Conservation (phyloP, 2,888 invertebrate species). For the Hyppa rectilinea region DNA sequence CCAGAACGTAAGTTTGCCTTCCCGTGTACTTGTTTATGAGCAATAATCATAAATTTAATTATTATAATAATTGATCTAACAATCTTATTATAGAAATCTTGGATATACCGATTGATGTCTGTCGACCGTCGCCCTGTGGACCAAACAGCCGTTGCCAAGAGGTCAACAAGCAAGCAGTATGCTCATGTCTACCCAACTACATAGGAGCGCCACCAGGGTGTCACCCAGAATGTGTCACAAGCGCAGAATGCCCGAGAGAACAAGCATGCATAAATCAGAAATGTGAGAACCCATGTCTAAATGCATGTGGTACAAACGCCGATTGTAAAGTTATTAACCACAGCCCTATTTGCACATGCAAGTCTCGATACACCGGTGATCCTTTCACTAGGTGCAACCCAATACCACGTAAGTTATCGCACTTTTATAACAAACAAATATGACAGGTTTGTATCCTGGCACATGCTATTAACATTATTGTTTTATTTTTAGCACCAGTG, state of each 20-base stretch:
- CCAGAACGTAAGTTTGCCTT: conserved; percentile 88
- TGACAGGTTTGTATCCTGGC: neutral
- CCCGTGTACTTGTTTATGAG: neutral
- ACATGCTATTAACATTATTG: conserved; percentile 32
- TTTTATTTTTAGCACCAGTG: conserved; percentile 85
- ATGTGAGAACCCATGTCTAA: conserved; percentile 94
- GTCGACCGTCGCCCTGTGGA: conserved; percentile 94
- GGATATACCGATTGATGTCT: conserved; percentile 88
- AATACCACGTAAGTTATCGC: conserved; percentile 86
- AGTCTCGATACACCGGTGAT: conserved; percentile 92
- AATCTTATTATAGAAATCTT: conserved; percentile 67
- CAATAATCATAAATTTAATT: neutral
- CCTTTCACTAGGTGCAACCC: conserved; percentile 91
- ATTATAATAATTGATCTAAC: neutral
- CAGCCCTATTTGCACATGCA: conserved; percentile 94
- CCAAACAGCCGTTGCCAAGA: conserved; percentile 94
- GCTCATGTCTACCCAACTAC: conserved; percentile 93
- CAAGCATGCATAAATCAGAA: conserved; percentile 94
- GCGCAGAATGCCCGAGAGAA: conserved; percentile 93
- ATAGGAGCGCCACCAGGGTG: conserved; percentile 94
- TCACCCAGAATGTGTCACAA: conserved; percentile 94
- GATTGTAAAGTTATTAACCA: conserved; percentile 95
- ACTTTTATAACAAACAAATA: neutral
- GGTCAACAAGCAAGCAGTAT: conserved; percentile 93
- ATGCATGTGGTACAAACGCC: conserved; percentile 92